Evolutionary conservation across 2,888 invertebrate genomes (phyloP), one percentile per base, ranked within the genome.

Genomic region (Emesis russula): DNA sequence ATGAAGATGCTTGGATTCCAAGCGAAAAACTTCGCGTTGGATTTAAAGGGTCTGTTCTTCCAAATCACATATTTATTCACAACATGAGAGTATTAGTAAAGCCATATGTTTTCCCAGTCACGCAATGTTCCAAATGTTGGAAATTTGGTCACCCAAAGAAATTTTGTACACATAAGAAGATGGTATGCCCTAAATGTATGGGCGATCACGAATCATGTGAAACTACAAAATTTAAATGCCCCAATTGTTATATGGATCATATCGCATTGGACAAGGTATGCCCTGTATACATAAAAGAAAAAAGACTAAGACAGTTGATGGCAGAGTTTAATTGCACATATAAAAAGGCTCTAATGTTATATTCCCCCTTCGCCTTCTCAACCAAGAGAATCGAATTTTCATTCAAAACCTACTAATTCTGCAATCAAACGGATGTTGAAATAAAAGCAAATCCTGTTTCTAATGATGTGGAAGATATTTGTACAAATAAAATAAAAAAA

Each of bases 21-120:
- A 63, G 66, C 9, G 78, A 78, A 38, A 66, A 58, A 36, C 18
- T 78, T 33, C 58, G 66, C 9, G 6, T 78, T 9, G 33, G 66
- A n/a, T 78, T 78, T 38, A 66, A 78, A 11, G 78, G 78, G n/a
- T n/a, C 36, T 9, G 15, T 36, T 18, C 38, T 78, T 6, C 78
- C 78, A 18, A n/a, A 18, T 33, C 63, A 63, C 38, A 41, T 74
- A 7, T 74, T 15, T 18, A 41, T 36, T 5, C 18, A 74, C n/a
- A 18, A 41, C 4, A 18, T 36, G 18, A 74, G 25, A 48, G 25
- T 74, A 3, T 7, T 4, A 74, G 41, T 74, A 18, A 44, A 48
- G 5, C 74, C 38, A 15, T 48, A 48, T 74, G 44, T 74, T 5
- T 74, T 74, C 44, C 74, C 74, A 9, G 74, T 74, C 25, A 63